phyloP scores from a whole-genome alignment of 2,888 invertebrate species.

The Dryobotodes eremita region DNA sequence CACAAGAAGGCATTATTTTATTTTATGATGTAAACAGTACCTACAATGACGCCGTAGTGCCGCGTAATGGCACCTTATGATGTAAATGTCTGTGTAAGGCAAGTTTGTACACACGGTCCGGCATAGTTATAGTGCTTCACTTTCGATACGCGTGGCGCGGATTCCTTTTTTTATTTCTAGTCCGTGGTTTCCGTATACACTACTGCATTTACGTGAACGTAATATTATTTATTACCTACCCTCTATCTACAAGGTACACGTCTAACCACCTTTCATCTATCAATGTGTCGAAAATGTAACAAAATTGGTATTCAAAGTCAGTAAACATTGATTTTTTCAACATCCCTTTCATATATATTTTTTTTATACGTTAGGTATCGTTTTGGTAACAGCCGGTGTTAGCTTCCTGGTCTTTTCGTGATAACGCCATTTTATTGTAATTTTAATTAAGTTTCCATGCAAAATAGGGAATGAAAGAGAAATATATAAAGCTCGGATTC shows the following conservation, averaged over 20 bases:
- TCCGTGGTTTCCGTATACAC: not conserved
- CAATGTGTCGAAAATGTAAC: slow-evolving; percentile 12
- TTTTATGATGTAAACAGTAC: too few species aligned
- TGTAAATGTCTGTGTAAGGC: too few species aligned
- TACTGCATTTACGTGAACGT: not conserved
- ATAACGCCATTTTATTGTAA: slow-evolving; percentile 60
- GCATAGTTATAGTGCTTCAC: too few species aligned
- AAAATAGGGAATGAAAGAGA: slow-evolving; percentile 48
- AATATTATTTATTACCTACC: not conserved
- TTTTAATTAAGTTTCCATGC: slow-evolving; percentile 64
- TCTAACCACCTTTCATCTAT: not conserved
- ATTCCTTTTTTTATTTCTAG: too few species aligned
- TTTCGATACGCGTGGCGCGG: too few species aligned
- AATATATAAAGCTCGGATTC: slow-evolving; percentile 37
- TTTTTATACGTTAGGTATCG: slow-evolving; percentile 29
- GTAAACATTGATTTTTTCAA: too few species aligned
- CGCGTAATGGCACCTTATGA: too few species aligned
- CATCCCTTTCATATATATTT: slow-evolving; percentile 23
- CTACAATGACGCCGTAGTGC: too few species aligned
- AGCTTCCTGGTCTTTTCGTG: slow-evolving; percentile 46
- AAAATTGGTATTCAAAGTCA: slow-evolving; percentile 11
- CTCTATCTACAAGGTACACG: not conserved
- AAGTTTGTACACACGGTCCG: too few species aligned
- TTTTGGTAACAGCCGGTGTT: slow-evolving; percentile 40
- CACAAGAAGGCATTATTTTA: too few species aligned